A percentile compares a stretch with the other conserved stretches of the same genome.
phyloP scores from a whole-genome alignment of 1,140 invertebrate species.

The Papilio aristodemus region DNA sequence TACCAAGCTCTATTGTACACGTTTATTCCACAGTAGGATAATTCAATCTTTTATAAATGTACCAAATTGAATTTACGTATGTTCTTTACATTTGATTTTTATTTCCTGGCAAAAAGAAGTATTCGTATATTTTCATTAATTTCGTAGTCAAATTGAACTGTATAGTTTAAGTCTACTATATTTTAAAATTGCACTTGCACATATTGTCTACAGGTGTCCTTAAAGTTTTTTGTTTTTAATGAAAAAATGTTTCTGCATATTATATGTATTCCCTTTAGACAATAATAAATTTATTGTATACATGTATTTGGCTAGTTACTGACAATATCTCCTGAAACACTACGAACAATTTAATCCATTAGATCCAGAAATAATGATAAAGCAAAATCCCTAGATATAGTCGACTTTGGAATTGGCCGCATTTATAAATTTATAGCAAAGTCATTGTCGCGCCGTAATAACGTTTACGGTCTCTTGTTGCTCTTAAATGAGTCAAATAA shows the following conservation, averaged over 20 bases:
- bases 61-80: conserved; percentile 1
- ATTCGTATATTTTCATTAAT: not conserved
- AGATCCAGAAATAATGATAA: not conserved
- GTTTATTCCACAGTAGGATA: not conserved
- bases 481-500: conserved; percentile 35
- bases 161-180: too few relatives aligned
- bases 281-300: too few relatives aligned
- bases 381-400: conserved; percentile 21
- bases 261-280: too few relatives aligned
- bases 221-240: too few relatives aligned
- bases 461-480: conserved; percentile 31
- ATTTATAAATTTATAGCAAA: conserved; percentile 32
- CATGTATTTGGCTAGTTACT: too few relatives aligned
- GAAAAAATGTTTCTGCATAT: too few relatives aligned
- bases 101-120: not conserved
- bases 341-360: not conserved
- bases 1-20: not conserved
- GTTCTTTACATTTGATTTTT: not conserved
- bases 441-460: conserved; percentile 32
- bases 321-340: too few relatives aligned
- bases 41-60: not conserved
- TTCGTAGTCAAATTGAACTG: not conserved
- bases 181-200: too few relatives aligned
- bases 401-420: conserved; percentile 12
- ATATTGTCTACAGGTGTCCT: too few relatives aligned